Percentiles rank a stretch among this genome's conserved stretches.
Conservation (phyloP, 2,113 vertebrate genomes). For the Heterotis niloticus region DNA sequence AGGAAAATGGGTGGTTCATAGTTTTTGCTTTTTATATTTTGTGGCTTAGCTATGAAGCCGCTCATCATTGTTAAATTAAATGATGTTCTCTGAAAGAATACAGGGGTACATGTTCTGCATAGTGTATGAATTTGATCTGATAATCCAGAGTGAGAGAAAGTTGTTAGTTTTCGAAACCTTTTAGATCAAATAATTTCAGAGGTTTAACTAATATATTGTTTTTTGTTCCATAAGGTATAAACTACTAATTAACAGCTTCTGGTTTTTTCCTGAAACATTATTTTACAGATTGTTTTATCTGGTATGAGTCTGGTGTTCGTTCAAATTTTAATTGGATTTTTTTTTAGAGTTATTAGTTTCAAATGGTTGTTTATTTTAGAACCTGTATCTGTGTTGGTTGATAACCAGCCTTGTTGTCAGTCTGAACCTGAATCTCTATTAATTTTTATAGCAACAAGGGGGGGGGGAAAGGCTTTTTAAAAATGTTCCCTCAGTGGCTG, state of each 20-base stretch:
- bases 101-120: neutral
- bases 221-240: no score
- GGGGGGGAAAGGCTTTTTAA: constrained; percentile 9
- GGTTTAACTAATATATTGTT: no score
- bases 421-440: constrained; percentile 10
- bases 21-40: neutral
- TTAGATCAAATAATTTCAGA: no score
- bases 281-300: no score
- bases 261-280: no score
- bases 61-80: neutral
- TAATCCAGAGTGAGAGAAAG: neutral
- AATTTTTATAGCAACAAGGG: constrained; percentile 20
- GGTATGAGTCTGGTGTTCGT: no score
- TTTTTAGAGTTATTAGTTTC: no score
- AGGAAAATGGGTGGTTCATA: neutral
- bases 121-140: neutral
- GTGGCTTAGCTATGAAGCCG: neutral
- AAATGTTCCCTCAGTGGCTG: constrained; percentile 16
- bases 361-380: neutral
- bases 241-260: no score
- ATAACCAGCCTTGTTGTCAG: constrained; percentile 19
- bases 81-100: neutral
- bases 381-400: neutral
- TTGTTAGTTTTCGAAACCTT: no score
- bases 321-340: no score